phyloP scores from a whole-genome alignment of 2,888 invertebrate genomes.

The Microplitis manilae region DNA sequence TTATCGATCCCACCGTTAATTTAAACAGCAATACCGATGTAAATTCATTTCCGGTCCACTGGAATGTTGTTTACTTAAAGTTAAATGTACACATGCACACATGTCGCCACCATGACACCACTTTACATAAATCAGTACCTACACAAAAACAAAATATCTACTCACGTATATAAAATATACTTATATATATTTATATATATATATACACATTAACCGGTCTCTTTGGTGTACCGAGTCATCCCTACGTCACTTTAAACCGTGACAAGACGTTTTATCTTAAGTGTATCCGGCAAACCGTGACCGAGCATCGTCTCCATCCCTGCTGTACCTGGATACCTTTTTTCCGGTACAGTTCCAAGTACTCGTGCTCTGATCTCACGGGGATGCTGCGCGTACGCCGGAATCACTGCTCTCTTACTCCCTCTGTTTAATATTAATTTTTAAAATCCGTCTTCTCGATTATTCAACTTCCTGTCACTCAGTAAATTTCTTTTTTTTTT shows the following conservation, averaged over 20 bases:
- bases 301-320: background rate
- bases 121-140: background rate
- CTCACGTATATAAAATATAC: background rate
- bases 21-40: conserved; percentile 49
- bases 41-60: conserved; percentile 48
- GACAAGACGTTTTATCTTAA: background rate
- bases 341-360: conserved; percentile 32
- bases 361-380: conserved; percentile 42
- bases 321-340: conserved; percentile 19
- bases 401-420: conserved; percentile 28
- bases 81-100: conserved; percentile 12
- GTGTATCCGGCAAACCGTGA: background rate
- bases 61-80: conserved; percentile 39
- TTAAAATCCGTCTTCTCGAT: conserved; percentile 26
- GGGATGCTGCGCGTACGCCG: conserved; percentile 53
- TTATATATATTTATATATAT: too few species aligned
- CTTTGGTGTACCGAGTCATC: background rate
- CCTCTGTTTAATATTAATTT: conserved; percentile 4
- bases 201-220: background rate
- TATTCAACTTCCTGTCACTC: background rate
- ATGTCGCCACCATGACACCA: conserved; percentile 8
- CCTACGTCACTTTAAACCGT: background rate
- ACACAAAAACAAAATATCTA: background rate
- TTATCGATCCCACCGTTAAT: conserved; percentile 62
- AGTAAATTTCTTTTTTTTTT: too few species aligned